These are phyloP conservation scores for Oceanites oceanicus DNA, from an alignment of 2,113 vertebrate genomes.

Conservation along the genomic window DNA sequence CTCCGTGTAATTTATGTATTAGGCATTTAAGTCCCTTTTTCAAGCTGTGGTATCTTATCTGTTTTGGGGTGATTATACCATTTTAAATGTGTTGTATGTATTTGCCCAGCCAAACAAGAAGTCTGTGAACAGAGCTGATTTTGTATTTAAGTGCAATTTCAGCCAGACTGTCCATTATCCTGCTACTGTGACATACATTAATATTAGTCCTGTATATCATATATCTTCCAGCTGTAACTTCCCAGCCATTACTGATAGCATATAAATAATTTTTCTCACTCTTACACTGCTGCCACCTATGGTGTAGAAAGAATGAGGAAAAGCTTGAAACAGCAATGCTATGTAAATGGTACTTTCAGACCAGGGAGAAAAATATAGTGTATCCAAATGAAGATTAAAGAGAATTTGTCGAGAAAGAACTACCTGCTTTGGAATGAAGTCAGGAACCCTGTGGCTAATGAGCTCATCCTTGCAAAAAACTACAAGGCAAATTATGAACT, in stretches of 20 bases:
- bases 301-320: background rate
- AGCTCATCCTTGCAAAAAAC: background rate
- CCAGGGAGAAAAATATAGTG: background rate
- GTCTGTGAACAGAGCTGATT: background rate
- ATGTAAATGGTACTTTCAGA: background rate
- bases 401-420: background rate
- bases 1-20: background rate
- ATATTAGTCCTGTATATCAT: background rate
- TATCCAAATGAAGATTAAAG: conserved; percentile 7
- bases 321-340: background rate
- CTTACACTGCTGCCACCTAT: background rate
- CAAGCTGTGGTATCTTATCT: background rate
- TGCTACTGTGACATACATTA: background rate
- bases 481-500: background rate
- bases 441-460: background rate
- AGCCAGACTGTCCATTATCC: background rate
- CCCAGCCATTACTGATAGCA: background rate
- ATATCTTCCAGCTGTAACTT: background rate
- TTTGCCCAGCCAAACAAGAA: background rate
- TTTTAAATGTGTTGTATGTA: background rate
- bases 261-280: background rate
- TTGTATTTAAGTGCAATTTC: background rate
- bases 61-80: background rate
- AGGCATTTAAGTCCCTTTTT: background rate
- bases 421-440: conserved; percentile 3